A percentile compares a stretch with the other conserved stretches of the same genome.
These are phyloP conservation scores for Lordiphosa clarofinis DNA, from an alignment of 1,140 invertebrate species.

Conservation along the genomic window DNA sequence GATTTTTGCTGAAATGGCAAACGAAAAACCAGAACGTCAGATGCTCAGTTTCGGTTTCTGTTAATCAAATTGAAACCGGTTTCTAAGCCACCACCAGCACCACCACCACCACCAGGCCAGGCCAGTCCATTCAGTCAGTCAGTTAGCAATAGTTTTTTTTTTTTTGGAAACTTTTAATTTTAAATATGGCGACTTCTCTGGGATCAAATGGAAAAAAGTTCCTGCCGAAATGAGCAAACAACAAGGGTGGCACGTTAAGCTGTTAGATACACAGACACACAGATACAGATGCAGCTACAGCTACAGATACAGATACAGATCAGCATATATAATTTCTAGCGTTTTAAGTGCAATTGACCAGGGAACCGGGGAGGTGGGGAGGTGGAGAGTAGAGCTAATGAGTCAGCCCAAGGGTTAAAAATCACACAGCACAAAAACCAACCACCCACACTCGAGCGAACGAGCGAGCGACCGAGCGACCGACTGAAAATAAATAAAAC, in stretches of 20 bases:
- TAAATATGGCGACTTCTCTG: conserved; percentile 54
- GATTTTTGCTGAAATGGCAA: conserved; percentile 56
- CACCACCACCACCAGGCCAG: conserved; percentile 13
- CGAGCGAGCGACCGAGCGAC: conserved; percentile 10
- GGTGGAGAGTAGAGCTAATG: conserved; percentile 46
- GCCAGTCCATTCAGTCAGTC: too few relatives aligned
- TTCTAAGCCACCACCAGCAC: conserved; percentile 36
- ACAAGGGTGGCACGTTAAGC: conserved; percentile 33
- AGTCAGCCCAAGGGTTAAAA: conserved; percentile 66
- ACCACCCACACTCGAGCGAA: conserved; percentile 15
- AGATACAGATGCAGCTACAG: conserved; percentile 5
- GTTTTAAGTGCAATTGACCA: conserved; percentile 69
- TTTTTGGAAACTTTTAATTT: conserved; percentile 61
- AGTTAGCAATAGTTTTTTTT: conserved; percentile 24
- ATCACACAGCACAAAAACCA: conserved; percentile 24
- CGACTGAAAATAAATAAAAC: conserved; percentile 2
- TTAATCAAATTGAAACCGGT: conserved; percentile 74
- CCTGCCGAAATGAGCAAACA: conserved; percentile 61
- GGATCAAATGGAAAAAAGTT: conserved; percentile 34
- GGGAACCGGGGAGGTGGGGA: neutral
- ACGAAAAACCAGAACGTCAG: conserved; percentile 12
- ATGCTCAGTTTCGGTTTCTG: conserved; percentile 37
- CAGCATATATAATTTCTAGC: conserved; percentile 67
- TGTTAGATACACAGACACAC: conserved; percentile 32
- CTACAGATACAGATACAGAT: conserved; percentile 37